phyloP scores from a whole-genome alignment of 64 coral and sea anemone species.

The Dendronephthya gigantea region DNA sequence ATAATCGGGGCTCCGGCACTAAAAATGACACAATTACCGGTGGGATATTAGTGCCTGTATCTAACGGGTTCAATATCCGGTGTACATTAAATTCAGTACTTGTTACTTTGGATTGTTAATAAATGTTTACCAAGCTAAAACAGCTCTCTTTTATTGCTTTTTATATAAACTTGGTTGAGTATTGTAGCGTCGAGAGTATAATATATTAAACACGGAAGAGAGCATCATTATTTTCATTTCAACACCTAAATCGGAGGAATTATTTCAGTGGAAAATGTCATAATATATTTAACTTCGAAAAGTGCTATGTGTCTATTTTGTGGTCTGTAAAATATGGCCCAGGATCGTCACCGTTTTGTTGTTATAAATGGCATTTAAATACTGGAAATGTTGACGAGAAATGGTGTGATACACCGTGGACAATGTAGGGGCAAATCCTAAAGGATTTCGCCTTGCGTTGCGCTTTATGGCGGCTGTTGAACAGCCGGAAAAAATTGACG shows the following conservation, averaged over 20 bases:
- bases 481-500: slow-evolving; percentile 1
- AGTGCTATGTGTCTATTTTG: not conserved
- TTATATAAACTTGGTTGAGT: not conserved
- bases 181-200: not conserved
- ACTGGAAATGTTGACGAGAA: not conserved
- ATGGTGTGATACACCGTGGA: not conserved
- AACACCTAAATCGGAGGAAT: no score
- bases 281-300: no score
- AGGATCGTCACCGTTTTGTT: not conserved
- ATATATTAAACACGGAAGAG: not conserved
- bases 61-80: not conserved
- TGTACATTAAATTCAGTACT: not conserved
- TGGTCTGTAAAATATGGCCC: not conserved
- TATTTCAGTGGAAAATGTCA: no score
- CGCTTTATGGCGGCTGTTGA: not conserved
- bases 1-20: no score
- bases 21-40: not conserved
- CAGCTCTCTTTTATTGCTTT: not conserved
- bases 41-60: not conserved
- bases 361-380: not conserved
- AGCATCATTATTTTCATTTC: no score
- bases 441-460: not conserved
- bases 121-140: not conserved
- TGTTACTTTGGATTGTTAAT: not conserved
- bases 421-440: slow-evolving; percentile 11